A percentile compares a stretch with the other conserved stretches of the same genome.
Conservation (phyloP, 2,797 vertebrate species). For the Pyrrhura leucotis region DNA sequence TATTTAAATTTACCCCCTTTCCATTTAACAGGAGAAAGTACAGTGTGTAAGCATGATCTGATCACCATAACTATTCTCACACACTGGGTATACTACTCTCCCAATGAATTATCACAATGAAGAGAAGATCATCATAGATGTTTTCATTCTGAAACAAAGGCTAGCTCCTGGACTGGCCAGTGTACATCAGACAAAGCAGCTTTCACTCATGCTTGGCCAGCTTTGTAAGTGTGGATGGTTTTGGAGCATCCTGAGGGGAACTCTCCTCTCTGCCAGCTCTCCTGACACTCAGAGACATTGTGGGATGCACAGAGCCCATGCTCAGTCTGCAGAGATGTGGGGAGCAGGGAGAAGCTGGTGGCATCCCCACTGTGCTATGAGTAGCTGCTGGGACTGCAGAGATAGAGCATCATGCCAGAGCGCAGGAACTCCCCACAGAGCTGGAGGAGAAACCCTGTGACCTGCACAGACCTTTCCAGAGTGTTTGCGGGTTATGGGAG, state of each 20-base stretch:
- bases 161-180: neutral
- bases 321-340: rapidly evolving
- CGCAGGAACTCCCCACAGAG: neutral
- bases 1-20: neutral
- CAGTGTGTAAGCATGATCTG: neutral
- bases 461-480: neutral
- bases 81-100: neutral
- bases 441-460: neutral
- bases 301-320: neutral
- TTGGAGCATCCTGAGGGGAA: neutral
- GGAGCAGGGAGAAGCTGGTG: neutral
- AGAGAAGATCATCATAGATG: neutral
- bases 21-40: neutral
- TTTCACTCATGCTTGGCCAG: neutral
- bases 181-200: neutral
- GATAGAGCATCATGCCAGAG: rapidly evolving
- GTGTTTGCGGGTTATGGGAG: neutral
- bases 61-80: neutral
- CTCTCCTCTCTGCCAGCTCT: neutral
- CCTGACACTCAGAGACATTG: neutral
- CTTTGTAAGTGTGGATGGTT: neutral
- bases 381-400: neutral
- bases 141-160: neutral
- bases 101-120: neutral
- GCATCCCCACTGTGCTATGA: rapidly evolving